phyloP scores from a whole-genome alignment of 2,113 vertebrate species.

The Bubo bubo region DNA sequence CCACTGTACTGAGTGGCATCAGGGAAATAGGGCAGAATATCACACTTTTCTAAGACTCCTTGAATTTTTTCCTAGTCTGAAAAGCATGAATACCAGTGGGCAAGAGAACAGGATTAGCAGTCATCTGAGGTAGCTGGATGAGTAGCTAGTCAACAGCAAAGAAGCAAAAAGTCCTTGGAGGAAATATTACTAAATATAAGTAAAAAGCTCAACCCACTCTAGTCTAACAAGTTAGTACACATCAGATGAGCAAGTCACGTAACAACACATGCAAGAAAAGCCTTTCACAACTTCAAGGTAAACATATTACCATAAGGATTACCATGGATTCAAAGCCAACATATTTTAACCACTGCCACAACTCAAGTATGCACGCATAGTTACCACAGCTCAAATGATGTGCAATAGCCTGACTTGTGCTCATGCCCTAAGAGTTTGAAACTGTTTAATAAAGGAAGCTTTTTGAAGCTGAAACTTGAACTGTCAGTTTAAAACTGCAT shows the following conservation, averaged over 20 bases:
- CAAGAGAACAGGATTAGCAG: neutral
- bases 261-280: neutral
- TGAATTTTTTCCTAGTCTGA: neutral
- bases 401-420: neutral
- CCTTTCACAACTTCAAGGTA: neutral
- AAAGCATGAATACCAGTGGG: neutral
- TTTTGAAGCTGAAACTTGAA: neutral
- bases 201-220: neutral
- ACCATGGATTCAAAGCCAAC: neutral
- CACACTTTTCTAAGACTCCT: neutral
- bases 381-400: neutral
- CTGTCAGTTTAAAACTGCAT: neutral
- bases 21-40: neutral
- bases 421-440: neutral
- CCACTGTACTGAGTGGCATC: neutral
- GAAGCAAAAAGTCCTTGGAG: neutral
- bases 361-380: neutral
- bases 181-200: neutral
- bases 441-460: neutral
- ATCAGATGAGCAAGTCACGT: neutral
- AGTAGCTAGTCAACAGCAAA: neutral
- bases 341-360: neutral
- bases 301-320: neutral
- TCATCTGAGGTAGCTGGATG: neutral
- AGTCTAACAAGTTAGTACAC: neutral